Base-by-base conservation (phyloP, 2,797 vertebrate genomes). In the Triplophysa bombifrons region DNA sequence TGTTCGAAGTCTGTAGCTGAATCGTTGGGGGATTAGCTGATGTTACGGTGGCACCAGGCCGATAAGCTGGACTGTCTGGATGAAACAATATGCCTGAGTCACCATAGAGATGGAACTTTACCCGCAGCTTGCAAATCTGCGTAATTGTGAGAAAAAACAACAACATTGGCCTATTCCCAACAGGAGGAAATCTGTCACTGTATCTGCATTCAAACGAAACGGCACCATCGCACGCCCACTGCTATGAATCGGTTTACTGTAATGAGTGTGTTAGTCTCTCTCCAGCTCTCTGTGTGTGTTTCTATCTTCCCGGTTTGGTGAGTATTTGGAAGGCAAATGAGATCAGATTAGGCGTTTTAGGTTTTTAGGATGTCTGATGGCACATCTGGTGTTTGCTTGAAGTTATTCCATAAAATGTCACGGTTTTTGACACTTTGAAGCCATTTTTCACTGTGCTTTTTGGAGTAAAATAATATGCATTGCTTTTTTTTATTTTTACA, bases 61-160 rank as follows among this genome's bases (percentile, higher is more conserved):
- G 41, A 60, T 34, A 41, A 60, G 53, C 67, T 20, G 53, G 77
- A 86, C 85, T 81, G 38, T 70, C 86, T 88, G 85, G 83, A 82
- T 87, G 87, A 90, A 83, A 80, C 71, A 88, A 87, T 85, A 80
- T 60, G 76, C 65, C 74, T 66, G 76, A 64, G 53, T 87, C 85
- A 85, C 73, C 56, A 86, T 69, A 20, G 34, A 56, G 71, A 82
- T 81, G 41, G 85, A 81, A 65, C 80, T 1, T 6, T 13, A 67
- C 80, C 78, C 81, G 70, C 67, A 14, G 50, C 74, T 76, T 76
- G 56, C 65, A 68, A 68, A 76, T 58, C 74, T 58, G 63, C 41
- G 25, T 22, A 50, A 68, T 22, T 68, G 17, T 27, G 41, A 30
- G 38, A 27, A 25, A 66, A 19, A 64, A 30, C 5, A 58, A 22